Percentiles rank a stretch among this genome's conserved stretches.
These are phyloP conservation scores for Umimayanthus chanpuru DNA, from an alignment of 92 coral and sea anemone species.

Conservation along the genomic window DNA sequence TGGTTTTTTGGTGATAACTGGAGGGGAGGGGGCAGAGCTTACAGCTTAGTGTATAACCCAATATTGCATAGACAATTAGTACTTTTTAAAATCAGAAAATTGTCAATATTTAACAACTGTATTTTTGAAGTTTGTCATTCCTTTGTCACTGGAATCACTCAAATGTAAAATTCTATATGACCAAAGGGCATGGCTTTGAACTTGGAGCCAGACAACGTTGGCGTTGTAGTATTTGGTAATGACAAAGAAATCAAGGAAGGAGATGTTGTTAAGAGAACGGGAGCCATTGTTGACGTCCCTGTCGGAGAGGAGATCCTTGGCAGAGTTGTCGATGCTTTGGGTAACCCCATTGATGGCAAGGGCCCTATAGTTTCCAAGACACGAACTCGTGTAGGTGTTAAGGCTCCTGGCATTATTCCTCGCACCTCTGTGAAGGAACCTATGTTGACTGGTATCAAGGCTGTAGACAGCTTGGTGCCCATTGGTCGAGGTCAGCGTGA, in stretches of 20 bases:
- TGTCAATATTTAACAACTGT: too few species aligned
- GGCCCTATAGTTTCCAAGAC: conserved; percentile 71
- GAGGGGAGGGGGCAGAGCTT: too few species aligned
- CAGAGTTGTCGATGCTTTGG: conserved; percentile 99
- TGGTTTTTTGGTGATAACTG: too few species aligned
- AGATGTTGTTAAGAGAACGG: conserved; percentile 97
- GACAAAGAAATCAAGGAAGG: conserved; percentile 99
- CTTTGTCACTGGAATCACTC: too few species aligned
- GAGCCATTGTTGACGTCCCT: conserved; percentile 99
- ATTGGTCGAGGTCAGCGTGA: conserved; percentile 99
- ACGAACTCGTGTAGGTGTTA: conserved; percentile 94
- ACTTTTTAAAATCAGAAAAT: too few species aligned
- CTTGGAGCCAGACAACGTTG: conserved; percentile 99
- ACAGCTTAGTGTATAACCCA: too few species aligned
- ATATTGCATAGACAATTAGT: too few species aligned
- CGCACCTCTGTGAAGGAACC: conserved; percentile 99
- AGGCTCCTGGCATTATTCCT: conserved; percentile 99
- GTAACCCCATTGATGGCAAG: conserved; percentile 96
- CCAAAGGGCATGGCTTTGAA: conserved; percentile 97
- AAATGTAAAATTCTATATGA: too few species aligned
- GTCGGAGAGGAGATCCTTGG: conserved; percentile 95
- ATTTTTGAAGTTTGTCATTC: too few species aligned
- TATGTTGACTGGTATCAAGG: conserved; percentile 99
- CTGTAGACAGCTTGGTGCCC: conserved; percentile 99
- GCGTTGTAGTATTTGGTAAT: conserved; percentile 99